Evolutionary conservation across 2,113 vertebrate genomes (phyloP), one percentile per base, ranked within the genome.

Genomic region (Aphyosemion australe): DNA sequence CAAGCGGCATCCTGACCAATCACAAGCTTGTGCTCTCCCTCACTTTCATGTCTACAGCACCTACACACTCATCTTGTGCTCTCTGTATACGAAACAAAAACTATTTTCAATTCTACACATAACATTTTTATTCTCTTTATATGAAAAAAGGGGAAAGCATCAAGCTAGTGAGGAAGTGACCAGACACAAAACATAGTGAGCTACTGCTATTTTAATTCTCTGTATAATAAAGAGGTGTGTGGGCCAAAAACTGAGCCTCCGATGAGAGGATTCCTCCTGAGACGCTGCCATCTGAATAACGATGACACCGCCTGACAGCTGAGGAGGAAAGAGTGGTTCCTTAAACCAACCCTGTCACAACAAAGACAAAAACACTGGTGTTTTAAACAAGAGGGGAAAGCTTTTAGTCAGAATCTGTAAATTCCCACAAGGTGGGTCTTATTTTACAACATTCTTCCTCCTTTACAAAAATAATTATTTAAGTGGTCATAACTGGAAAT

Each of bases 231-330:
- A 68, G 65, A 51, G 72, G 51, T 57, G 54, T 66, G 10, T 12
- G 47, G 51, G 48, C 55, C 58, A 58, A 69, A 68, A 73, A 79
- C 58, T 61, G 59, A 61, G 65, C 68, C 61, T 74, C 58, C 7
- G 42, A 65, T 54, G 48, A 69, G 66, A 67, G 16, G 49, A 77
- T 79, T 83, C 80, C 84, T 72, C 83, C 41, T 6, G 78, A 58
- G 74, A 72, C 51, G 8, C 53, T 65, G 65, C 64, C 75, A 84
- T 71, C 68, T 70, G 78, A 84, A 82, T 78, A 77, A 74, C 64
- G 86, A 88, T 79, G 66, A 63, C 79, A 53, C 34, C 50, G 64
- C 39, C 56, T 68, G 72, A 75, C 79, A 84, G 59, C 8, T 48
- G 68, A 79, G 73, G 61, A 12, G 51, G 79, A 65, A 68, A 67